Base-by-base conservation (phyloP, 1,140 invertebrate species). In the Drosophila albomicans region DNA sequence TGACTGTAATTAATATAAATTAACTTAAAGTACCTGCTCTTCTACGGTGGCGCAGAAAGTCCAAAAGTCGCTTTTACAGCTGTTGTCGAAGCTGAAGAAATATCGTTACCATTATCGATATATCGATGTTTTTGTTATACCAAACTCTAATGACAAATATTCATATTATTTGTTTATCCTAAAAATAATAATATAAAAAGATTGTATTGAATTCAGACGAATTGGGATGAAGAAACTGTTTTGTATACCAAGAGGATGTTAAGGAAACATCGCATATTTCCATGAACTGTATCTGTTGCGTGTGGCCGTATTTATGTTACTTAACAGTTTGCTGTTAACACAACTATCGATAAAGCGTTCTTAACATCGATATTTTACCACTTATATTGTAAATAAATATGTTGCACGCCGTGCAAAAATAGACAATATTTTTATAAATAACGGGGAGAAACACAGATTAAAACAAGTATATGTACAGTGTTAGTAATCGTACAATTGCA, bases 21-120 rank as follows among this genome's bases (percentile, higher is more conserved):
- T 54, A 38, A 45, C 11, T 28, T 32, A 1, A 25, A 8, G 8
- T 70, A 75, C 61, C 80, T 85, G 63, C 57, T 51, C 56, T 32
- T 13, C 68, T 41, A 62, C 43, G 62, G 67, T 48, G 73, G 66
- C 61, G 57, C 71, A 79, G 65, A 79, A 79, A 79, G 82, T 87
- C 82, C 82, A 87, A 87, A 87, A 85, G 82, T 85, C 78, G 45
- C 41, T 76, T 66, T 45, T n/a, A 52, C 72, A 54, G 69, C 69
- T 70, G 80, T 66, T 56, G 10, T 38, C 10, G 35, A 10, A 8
- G 35, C 1, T 38, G 35, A 8, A 38, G 35, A 38, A 3, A 10
- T 10, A 38, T 11, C 35, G 35, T 3, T 38, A 1, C 1, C 8
- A 10, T 10, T 38, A 38, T 48, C 45, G 45, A 48, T 48, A 3